Percentiles rank a stretch among this genome's conserved stretches.
Evolutionary conservation across 2,113 vertebrate species (phyloP).

Genomic region (Otus sunia): DNA sequence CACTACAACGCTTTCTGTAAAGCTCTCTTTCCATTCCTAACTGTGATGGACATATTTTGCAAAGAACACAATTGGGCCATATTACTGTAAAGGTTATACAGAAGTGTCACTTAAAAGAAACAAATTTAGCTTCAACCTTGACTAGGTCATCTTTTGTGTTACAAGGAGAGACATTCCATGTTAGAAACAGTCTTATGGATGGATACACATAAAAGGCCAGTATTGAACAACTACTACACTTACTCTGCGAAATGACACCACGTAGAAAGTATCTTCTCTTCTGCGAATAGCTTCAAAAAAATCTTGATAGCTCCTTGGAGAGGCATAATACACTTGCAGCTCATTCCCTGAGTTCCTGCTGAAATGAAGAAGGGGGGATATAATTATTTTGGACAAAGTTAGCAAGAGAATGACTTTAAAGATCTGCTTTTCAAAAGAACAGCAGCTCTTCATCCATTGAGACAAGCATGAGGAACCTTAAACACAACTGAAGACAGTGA

Average conservation of each 20-base stretch:
- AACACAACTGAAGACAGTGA: background rate
- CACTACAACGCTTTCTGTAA: background rate
- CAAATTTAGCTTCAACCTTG: background rate
- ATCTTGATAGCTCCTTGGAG: conserved; percentile 84
- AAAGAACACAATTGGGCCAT: background rate
- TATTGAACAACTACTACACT: conserved; percentile 47
- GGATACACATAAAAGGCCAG: background rate
- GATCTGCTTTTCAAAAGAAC: background rate
- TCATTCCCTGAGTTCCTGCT: conserved; percentile 84
- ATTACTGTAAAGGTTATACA: background rate
- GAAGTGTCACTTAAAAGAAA: background rate
- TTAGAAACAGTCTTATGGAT: background rate
- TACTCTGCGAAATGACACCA: conserved; percentile 95
- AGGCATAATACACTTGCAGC: conserved; percentile 91
- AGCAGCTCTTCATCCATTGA: background rate
- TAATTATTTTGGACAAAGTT: background rate
- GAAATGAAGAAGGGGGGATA: background rate
- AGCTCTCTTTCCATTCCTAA: background rate
- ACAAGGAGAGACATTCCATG: background rate
- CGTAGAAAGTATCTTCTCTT: conserved; percentile 91
- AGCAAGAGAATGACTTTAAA: background rate
- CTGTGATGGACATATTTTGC: background rate
- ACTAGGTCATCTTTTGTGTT: background rate
- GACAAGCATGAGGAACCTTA: background rate
- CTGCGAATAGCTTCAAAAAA: conserved; percentile 91